Evolutionary conservation across 2,797 vertebrate species (phyloP), one percentile per base, ranked within the genome.

Genomic region (Myripristis murdjan): DNA sequence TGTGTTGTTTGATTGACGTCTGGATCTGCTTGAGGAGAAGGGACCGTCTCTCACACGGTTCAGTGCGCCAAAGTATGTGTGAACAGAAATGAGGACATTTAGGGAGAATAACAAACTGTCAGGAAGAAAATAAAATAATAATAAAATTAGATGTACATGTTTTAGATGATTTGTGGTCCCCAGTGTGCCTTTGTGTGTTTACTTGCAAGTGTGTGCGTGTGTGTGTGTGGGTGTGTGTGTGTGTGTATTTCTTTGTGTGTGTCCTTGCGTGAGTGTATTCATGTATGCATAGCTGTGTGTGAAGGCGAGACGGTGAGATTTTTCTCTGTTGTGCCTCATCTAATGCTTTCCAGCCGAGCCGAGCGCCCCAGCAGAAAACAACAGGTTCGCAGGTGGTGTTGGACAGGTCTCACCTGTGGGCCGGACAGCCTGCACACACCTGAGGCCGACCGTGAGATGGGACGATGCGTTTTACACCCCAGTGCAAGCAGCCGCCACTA

Each of bases 41-140:
- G 83, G 80, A 70, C 74, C 10, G 69, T 78, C 80, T 89, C 86
- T 90, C 82, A 81, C 89, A 85, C 63, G 64, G 84, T 79, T 86
- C 78, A 78, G 75, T 70, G 85, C 72, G 89, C 91, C 91, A 91
- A 85, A 86, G 87, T 90, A 91, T 80, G 90, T 91, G 90, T 87
- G 90, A 91, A 90, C 74, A 88, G 80, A 81, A 91, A 89, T 53
- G 64, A 82, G 87, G 85, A 90, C 89, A 90, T 86, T 89, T 83
- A 87, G 65, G 74, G 70, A 79, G 77, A 83, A 74, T 66, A 65
- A 65, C 81, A 85, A 89, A 69, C 84, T 84, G 87, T 85, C 86
- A 87, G 77, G 78, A 79, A 39, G 61, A 77, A 63, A 31, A 20
- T 67, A 23, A 59, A 70, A 63, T 51, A 54, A 71, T 28, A 53